Evolutionary conservation across 1,140 invertebrate species (phyloP).

Genomic region (Caenorhabditis latens): DNA sequence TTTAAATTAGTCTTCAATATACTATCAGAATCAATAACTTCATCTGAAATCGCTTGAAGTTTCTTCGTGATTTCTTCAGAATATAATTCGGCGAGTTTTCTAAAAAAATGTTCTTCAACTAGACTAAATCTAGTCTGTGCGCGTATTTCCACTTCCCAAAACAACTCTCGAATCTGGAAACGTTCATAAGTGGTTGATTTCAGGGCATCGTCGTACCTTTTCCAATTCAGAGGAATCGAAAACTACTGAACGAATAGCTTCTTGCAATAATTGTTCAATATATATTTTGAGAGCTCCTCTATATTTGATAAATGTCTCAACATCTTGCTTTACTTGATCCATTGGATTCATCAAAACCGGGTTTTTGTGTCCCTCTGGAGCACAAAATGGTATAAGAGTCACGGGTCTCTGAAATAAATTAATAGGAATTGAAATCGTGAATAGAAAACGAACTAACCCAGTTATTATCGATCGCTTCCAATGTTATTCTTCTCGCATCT

Average conservation of each 20-base stretch:
- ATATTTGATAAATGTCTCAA: neutral
- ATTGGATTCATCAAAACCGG: neutral
- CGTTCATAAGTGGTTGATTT: neutral
- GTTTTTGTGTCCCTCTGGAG: neutral
- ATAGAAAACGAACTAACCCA: neutral
- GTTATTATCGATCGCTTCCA: neutral
- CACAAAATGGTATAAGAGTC: neutral
- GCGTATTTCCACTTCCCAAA: constrained; percentile 18
- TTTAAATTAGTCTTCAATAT: neutral
- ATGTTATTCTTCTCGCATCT: neutral
- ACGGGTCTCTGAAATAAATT: neutral
- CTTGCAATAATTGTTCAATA: neutral
- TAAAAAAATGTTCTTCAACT: neutral
- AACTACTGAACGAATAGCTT: neutral
- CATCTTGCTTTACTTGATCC: neutral
- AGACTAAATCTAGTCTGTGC: neutral
- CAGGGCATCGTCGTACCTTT: neutral
- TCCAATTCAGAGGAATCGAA: neutral
- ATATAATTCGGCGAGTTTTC: neutral
- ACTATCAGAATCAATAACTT: neutral
- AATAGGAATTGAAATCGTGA: neutral
- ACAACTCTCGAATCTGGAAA: constrained; percentile 3
- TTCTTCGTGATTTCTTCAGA: neutral
- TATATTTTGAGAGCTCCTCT: neutral
- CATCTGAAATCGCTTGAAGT: neutral